Evolutionary conservation across 2,888 invertebrate genomes (phyloP), one percentile per base, ranked within the genome.

Genomic region (Drosophila cracens): DNA sequence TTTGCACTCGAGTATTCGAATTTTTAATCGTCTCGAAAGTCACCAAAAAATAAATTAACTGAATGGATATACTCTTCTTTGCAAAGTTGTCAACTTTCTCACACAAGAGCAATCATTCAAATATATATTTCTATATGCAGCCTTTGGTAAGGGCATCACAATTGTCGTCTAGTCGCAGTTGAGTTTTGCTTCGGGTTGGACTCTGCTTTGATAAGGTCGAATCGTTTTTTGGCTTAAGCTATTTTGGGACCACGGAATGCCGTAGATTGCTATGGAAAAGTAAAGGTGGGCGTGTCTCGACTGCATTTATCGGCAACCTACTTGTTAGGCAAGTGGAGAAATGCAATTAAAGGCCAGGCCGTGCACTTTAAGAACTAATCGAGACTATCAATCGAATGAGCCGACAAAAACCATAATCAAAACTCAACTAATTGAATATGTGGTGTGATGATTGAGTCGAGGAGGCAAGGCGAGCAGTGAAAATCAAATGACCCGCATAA

Each of bases 391-490:
- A 66, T 67, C 68, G 52, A 64, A 51, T 68, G 58, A 40, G 54
- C 40, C 34, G 36, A 52, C 64, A 58, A 72, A 56, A 81, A 77
- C 74, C 74, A 74, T 64, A 79, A 72, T 67, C 68, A 70, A 52
- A 69, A 73, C 67, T 69, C 77, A 75, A 69, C 76, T 87, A 87
- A 89, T 87, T 89, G 85, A 84, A 87, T 85, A 77, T 75, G 53
- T 31, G 56, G 18, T 60, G 11, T 40, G n/a, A n/a, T 40, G 40
- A 16, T 11, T 4, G 8, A 27, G 5, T 21, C 34, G 34, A 18
- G 1, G 10, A 18, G 34, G 8, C 34, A 18, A 11, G 29, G 10
- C 8, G 1, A 11, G 5, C 10, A 2, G 33, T 4, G n/a, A 53
- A 79, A 73, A 67, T 66, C 78, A 78, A 80, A 81, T 80, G 74